These are phyloP conservation scores for Trypoxylon attenuatum DNA, from an alignment of 2,888 invertebrate species.

Conservation along the genomic window DNA sequence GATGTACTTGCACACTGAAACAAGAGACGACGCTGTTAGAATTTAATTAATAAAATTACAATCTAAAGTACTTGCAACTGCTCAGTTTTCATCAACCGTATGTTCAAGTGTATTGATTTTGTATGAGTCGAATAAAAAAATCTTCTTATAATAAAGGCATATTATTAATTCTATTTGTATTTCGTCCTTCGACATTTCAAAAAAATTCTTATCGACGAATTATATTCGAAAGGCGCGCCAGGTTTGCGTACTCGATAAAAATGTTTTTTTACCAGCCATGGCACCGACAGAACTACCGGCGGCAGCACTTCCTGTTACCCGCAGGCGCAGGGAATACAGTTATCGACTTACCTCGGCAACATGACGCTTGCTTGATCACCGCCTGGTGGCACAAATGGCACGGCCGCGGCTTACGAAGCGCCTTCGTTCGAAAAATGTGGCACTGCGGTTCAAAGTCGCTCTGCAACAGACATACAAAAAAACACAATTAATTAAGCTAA, in stretches of 20 bases:
- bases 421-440: slow-evolving; percentile 85
- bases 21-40: slow-evolving; percentile 33
- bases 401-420: slow-evolving; percentile 84
- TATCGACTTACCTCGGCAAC: slow-evolving; percentile 82
- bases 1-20: slow-evolving; percentile 88
- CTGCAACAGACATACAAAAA: slow-evolving; percentile 76
- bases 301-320: slow-evolving; percentile 1
- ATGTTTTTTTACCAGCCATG: slow-evolving; percentile 39
- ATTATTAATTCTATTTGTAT: no score
- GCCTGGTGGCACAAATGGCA: slow-evolving; percentile 88
- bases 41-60: not conserved
- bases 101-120: no score
- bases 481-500: slow-evolving; percentile 15
- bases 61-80: no score
- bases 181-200: no score
- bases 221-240: no score
- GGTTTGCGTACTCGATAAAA: not conserved
- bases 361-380: slow-evolving; percentile 84
- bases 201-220: no score
- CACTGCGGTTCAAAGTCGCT: slow-evolving; percentile 81
- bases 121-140: no score
- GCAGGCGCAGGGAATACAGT: slow-evolving; percentile 34
- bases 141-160: no score
- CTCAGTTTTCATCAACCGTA: no score
- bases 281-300: slow-evolving; percentile 40